Conservation (phyloP, 2,888 invertebrate genomes). For the Tethea ocularis region DNA sequence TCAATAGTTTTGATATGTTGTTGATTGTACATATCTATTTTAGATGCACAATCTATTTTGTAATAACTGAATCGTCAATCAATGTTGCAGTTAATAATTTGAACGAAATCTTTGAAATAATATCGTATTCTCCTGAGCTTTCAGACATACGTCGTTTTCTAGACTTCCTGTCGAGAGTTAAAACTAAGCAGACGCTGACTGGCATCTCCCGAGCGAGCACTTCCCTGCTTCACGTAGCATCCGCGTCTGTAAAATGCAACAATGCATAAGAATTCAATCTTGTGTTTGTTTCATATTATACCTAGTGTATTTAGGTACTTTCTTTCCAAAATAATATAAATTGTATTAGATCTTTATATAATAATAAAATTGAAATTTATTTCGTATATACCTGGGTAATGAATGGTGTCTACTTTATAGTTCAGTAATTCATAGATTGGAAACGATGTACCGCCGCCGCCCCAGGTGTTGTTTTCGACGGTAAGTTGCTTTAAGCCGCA, state of each 20-base stretch:
- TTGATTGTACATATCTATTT: constrained; percentile 32
- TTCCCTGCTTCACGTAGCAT: constrained; percentile 68
- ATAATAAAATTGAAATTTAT: neutral
- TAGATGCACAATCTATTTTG: neutral
- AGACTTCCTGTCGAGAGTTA: constrained; percentile 53
- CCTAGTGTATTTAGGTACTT: constrained; percentile 28
- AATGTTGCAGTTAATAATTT: neutral
- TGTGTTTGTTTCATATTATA: constrained; percentile 62
- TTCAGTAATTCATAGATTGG: constrained; percentile 48
- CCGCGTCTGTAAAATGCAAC: constrained; percentile 78
- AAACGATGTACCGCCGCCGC: constrained; percentile 38
- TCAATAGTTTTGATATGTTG: constrained; percentile 62
- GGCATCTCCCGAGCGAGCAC: constrained; percentile 73
- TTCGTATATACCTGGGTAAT: neutral
- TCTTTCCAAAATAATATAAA: constrained; percentile 17
- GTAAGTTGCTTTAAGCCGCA: constrained; percentile 74
- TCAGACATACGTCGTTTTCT: constrained; percentile 24
- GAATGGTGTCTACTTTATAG: constrained; percentile 25
- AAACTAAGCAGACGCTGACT: constrained; percentile 78
- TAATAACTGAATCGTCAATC: neutral
- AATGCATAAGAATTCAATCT: constrained; percentile 80
- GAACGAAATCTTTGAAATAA: neutral
- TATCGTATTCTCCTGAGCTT: constrained; percentile 15
- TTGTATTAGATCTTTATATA: neutral
- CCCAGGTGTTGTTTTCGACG: constrained; percentile 73